These are phyloP conservation scores for Noctua janthina DNA, from an alignment of 2,888 invertebrate genomes.

Conservation along the genomic window DNA sequence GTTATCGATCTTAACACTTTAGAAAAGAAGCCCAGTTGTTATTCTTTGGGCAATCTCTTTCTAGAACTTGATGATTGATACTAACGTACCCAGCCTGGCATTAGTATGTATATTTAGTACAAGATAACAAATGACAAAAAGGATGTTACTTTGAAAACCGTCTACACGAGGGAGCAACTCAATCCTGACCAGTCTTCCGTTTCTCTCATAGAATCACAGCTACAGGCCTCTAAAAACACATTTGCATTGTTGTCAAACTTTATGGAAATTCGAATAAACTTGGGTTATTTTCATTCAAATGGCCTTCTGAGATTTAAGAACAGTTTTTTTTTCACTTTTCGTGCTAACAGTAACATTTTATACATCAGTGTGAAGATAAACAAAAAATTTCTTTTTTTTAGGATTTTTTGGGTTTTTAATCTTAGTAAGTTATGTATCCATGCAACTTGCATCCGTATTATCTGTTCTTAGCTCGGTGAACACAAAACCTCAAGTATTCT, in stretches of 20 bases:
- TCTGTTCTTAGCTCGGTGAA: slow-evolving; percentile 36
- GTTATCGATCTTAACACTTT: not conserved
- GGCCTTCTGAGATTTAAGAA: slow-evolving; percentile 29
- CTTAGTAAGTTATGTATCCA: not conserved
- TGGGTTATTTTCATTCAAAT: slow-evolving; percentile 57
- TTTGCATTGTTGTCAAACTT: slow-evolving; percentile 61
- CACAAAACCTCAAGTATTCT: slow-evolving; percentile 40
- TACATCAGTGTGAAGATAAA: too few relatives aligned
- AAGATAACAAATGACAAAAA: not conserved
- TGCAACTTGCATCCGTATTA: slow-evolving; percentile 21
- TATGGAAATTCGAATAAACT: slow-evolving; percentile 64
- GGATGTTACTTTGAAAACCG: not conserved
- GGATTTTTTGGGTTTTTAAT: not conserved
- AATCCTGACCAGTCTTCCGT: slow-evolving; percentile 17
- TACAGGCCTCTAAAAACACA: slow-evolving; percentile 29
- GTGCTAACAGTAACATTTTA: too few relatives aligned
- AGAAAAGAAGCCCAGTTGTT: not conserved
- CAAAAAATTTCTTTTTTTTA: too few relatives aligned
- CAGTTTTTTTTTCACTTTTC: slow-evolving; percentile 8
- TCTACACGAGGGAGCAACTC: not conserved
- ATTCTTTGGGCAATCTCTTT: not conserved
- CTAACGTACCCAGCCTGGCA: not conserved
- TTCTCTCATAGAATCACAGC: slow-evolving; percentile 28
- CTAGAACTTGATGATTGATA: not conserved
- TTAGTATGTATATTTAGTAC: not conserved